Base-by-base conservation (phyloP, 2,888 invertebrate genomes). In the Apotomis capreana region DNA sequence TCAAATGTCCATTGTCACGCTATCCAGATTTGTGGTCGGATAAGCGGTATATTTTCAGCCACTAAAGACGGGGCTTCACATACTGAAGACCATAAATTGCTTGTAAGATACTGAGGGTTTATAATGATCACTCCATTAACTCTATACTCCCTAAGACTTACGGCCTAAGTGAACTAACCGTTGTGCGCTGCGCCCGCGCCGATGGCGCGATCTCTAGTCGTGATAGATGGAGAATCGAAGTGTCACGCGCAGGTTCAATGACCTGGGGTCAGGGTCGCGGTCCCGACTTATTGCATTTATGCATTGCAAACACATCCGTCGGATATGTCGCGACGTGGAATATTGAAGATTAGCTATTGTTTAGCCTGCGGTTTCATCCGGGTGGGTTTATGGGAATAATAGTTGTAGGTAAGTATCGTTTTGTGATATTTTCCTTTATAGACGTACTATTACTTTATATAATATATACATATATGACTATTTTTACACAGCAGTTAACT, bases 211-310 rank as follows among this genome's bases (percentile, higher is more conserved):
- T 90, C 85, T 80, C 77, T 77, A 82, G 91, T 93, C 93, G 92
- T 92, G 93, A 92, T 92, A 92, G 91, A 92, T 92, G 89, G 90
- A 89, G 87, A 88, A 91, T 90, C 91, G 89, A 91, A 92, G 90
- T 92, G 92, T 92, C 93, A 93, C 93, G 93, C 86, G 89, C 89
- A 84, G 85, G 91, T 87, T 91, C 87, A 80, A 86, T 83, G 89
- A 82, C 90, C 92, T 83, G 78, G 79, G 92, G 92, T 93, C 92
- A 92, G 90, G 93, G 93, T 91, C 92, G 90, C 80, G 85, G 87
- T 81, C 81, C 81, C 81, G 82, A 81, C 81, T 84, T 82, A 85
- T 85, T 86, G 88, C 88, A 88, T 89, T 87, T 85, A 85, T 86
- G 91, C 88, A 88, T 85, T 84, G 85, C 88, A 87, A 89, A 88